Conservation (phyloP, 2,888 invertebrate species). For the Andrena hattorfiana region DNA sequence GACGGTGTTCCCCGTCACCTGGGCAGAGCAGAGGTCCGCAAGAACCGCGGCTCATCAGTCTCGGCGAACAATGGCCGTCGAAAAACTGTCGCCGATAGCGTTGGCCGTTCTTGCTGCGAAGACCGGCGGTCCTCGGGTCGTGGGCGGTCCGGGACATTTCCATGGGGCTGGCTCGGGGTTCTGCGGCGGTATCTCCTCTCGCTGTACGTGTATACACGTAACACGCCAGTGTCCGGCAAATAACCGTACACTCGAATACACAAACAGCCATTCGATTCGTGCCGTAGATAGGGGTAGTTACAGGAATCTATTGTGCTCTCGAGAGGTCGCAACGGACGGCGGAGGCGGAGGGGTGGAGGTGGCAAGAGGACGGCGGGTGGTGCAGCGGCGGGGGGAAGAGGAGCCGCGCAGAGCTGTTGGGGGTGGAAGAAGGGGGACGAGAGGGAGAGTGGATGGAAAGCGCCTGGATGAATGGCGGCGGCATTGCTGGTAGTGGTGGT, state of each 20-base stretch:
- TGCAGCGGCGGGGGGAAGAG: background rate
- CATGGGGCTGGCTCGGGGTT: conserved; percentile 11
- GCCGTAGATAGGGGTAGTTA: conserved; percentile 79
- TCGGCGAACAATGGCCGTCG: conserved; percentile 22
- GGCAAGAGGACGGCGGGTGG: conserved; percentile 23
- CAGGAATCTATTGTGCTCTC: conserved; percentile 80
- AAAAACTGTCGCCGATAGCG: conserved; percentile 20
- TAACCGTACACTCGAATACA: conserved; percentile 80
- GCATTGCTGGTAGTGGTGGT: conserved; percentile 66
- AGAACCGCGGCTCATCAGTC: conserved; percentile 31
- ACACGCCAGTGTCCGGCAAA: conserved; percentile 76
- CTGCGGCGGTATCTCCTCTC: background rate
- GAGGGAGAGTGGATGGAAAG: conserved; percentile 62
- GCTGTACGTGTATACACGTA: conserved; percentile 28
- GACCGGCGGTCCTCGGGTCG: background rate
- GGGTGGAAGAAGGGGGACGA: background rate
- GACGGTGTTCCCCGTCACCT: no score
- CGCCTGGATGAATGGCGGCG: conserved; percentile 71
- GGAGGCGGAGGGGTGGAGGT: conserved; percentile 43
- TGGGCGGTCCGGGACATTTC: conserved; percentile 24
- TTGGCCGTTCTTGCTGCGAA: conserved; percentile 4
- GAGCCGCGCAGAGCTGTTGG: background rate
- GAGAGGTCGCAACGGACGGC: conserved; percentile 66
- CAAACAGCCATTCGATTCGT: conserved; percentile 80
- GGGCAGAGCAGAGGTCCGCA: background rate